phyloP scores from a whole-genome alignment of 2,797 vertebrate genomes.

The Botia almorhae region DNA sequence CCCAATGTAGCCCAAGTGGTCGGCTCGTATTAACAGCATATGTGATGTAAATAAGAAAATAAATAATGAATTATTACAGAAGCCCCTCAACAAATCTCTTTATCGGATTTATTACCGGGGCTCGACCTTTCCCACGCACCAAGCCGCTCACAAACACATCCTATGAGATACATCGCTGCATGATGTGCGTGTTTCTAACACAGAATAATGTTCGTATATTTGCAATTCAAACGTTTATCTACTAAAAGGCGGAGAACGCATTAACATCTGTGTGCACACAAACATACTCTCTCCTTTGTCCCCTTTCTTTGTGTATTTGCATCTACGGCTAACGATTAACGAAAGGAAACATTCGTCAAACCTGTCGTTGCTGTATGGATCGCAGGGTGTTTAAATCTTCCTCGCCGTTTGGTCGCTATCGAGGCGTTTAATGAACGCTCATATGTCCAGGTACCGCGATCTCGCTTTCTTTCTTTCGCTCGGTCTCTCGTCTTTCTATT shows the following conservation, averaged over 20 bases:
- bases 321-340: neutral
- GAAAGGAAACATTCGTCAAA: neutral
- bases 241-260: neutral
- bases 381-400: neutral
- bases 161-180: neutral
- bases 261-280: neutral
- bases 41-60: conserved; percentile 38
- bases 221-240: neutral
- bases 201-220: neutral
- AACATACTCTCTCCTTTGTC: neutral
- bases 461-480: conserved; percentile 55
- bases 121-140: conserved; percentile 37
- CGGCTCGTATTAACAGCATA: conserved; percentile 42
- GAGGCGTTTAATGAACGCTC: conserved; percentile 47
- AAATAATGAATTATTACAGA: conserved; percentile 24
- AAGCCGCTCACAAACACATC: conserved; percentile 4
- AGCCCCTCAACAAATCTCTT: conserved; percentile 22
- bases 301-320: neutral
- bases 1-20: conserved; percentile 22
- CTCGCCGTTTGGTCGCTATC: too few species aligned
- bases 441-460: conserved; percentile 71
- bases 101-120: conserved; percentile 11
- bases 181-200: neutral
- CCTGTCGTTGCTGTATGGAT: conserved; percentile 21
- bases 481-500: conserved; percentile 43